Base-by-base conservation (phyloP, 2,888 invertebrate species). In the Nycteola revayana region DNA sequence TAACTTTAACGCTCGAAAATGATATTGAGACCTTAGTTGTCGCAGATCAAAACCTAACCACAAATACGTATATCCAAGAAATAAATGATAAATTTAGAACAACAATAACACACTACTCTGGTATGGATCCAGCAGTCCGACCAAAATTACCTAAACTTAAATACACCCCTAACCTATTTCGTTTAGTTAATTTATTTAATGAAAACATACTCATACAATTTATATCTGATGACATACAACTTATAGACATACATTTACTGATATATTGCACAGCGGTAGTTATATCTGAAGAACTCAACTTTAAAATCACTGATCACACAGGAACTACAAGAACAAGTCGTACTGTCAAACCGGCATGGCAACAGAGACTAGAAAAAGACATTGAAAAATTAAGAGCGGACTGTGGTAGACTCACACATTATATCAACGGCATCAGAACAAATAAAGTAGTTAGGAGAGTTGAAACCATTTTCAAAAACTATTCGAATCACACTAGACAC, bases 131-230 rank as follows among this genome's bases (percentile, higher is more conserved):
- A 8, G 7, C 10, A 4, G 3, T 7, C 1, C 18, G 33, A 28
- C 33, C 33, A 6, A 32, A 14, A 22, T 22, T 32, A 9, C 26
- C 32, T 10, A 27, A 27, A 27, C 9, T 32, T 8, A 32, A 22
- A 27, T 25, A 27, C 3, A 18, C 2, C 11, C n/a, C 11, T n/a
- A 14, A 14, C 1, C 14, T 14, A 2, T 2, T n/a, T 6, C 14
- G 11, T n/a, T n/a, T n/a, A n/a, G n/a, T n/a, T n/a, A n/a, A n/a
- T n/a, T n/a, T n/a, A n/a, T n/a, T n/a, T n/a, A n/a, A n/a, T n/a
- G n/a, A n/a, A n/a, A n/a, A n/a, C n/a, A n/a, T n/a, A n/a, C n/a
- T n/a, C n/a, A n/a, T 10, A 8, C 9, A 8, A 7, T 32, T 27
- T 25, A 7, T 32, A 9, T 10, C 27, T 9, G 22, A 26, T 5